These are phyloP conservation scores for Chaetoderma sp. DNA, from an alignment of 2,888 invertebrate species.

Conservation along the genomic window DNA sequence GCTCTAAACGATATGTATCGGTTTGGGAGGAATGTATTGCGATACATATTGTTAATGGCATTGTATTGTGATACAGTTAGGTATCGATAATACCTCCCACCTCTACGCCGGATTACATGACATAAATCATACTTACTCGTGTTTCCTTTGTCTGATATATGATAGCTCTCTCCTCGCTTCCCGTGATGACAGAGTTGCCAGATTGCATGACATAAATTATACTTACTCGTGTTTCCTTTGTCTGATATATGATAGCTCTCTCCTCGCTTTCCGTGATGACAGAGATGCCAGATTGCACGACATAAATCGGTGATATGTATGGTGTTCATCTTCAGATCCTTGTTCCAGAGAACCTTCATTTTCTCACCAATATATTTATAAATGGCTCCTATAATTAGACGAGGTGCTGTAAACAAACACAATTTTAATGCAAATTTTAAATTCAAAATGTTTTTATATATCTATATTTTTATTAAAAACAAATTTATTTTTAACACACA, in stretches of 20 bases:
- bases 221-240: slow-evolving; percentile 78
- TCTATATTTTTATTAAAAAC: no score
- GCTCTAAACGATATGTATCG: no score
- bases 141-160: slow-evolving; percentile 85
- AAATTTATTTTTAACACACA: no score
- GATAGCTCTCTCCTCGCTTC: slow-evolving; percentile 77
- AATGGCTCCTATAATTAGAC: slow-evolving; percentile 87
- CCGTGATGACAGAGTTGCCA: slow-evolving; percentile 38
- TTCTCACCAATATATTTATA: slow-evolving; percentile 89
- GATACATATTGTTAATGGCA: no score
- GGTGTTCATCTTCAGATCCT: slow-evolving; percentile 86
- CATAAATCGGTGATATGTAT: slow-evolving; percentile 89
- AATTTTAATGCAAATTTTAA: no score
- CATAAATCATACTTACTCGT: slow-evolving; percentile 77
- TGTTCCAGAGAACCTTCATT: slow-evolving; percentile 89
- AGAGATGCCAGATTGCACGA: slow-evolving; percentile 82
- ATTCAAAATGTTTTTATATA: no score
- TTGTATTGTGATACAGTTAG: no score
- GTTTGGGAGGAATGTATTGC: no score
- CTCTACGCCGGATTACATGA: no score
- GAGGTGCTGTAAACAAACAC: slow-evolving; percentile 76
- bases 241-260: slow-evolving; percentile 88
- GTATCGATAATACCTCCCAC: no score
- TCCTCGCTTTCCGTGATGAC: slow-evolving; percentile 66
- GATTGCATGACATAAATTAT: neutral